Evolutionary conservation across 1,140 invertebrate species (phyloP).

Genomic region (Microplitis demolitor): DNA sequence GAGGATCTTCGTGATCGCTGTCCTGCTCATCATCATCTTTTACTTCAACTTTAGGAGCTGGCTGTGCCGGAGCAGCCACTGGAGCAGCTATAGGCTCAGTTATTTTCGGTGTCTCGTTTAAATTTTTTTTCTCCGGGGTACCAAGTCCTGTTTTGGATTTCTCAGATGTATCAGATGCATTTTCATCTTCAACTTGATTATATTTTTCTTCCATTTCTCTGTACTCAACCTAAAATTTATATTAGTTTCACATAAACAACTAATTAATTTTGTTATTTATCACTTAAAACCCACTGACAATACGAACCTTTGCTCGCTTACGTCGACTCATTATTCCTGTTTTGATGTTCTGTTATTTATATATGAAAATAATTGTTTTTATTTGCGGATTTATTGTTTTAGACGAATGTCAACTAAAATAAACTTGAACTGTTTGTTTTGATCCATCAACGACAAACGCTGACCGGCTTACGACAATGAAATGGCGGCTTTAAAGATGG

Average conservation of each 20-base stretch:
- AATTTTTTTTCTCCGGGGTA: slow-evolving; percentile 59
- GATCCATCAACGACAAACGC: too few species aligned
- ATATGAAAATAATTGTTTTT: too few species aligned
- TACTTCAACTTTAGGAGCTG: slow-evolving; percentile 46
- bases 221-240: slow-evolving; percentile 65
- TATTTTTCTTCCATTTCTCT: slow-evolving; percentile 73
- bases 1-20: slow-evolving; percentile 59
- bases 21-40: slow-evolving; percentile 59
- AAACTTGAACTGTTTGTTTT: too few species aligned
- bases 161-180: slow-evolving; percentile 68
- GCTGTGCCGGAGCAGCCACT: slow-evolving; percentile 37
- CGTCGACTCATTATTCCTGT: slow-evolving; percentile 67
- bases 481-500: too few species aligned
- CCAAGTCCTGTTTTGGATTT: slow-evolving; percentile 65
- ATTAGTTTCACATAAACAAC: slow-evolving; percentile 9
- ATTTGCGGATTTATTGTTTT: too few species aligned
- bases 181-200: slow-evolving; percentile 68
- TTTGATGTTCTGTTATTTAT: too few species aligned
- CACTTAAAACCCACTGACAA: background rate
- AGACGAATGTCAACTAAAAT: too few species aligned
- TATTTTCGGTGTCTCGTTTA: slow-evolving; percentile 52
- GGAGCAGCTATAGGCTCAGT: slow-evolving; percentile 31
- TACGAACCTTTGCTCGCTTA: slow-evolving; percentile 68
- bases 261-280: background rate
- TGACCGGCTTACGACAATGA: too few species aligned